Conservation (phyloP, 2,888 invertebrate species). For the Halictus ligatus region DNA sequence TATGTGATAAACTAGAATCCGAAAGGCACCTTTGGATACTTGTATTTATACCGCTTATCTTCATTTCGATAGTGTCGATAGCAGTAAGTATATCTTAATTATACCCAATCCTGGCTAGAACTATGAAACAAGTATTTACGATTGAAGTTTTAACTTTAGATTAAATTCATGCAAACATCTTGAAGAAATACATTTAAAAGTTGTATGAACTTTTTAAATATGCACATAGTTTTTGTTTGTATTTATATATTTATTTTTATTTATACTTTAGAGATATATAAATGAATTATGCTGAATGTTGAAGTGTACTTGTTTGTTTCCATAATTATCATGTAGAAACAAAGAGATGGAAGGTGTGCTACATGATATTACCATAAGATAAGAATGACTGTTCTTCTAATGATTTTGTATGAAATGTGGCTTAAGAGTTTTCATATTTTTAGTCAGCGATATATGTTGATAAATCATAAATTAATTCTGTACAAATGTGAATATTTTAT, state of each 20-base stretch:
- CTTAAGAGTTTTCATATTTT: neutral
- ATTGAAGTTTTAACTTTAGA: neutral
- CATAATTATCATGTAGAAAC: neutral
- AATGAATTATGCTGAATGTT: neutral
- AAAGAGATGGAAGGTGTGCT: neutral
- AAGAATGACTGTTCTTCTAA: neutral
- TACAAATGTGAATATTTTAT: slow-evolving; percentile 14
- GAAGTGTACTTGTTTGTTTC: neutral
- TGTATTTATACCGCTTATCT: slow-evolving; percentile 97
- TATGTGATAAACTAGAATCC: slow-evolving; percentile 97
- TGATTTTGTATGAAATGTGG: neutral
- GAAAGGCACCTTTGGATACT: slow-evolving; percentile 94
- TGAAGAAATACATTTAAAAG: no score
- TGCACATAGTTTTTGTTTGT: neutral
- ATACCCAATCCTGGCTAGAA: neutral
- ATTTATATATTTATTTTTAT: neutral
- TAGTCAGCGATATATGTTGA: neutral
- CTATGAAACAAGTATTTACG: neutral
- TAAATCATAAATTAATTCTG: slow-evolving; percentile 1
- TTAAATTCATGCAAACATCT: neutral
- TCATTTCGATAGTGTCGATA: slow-evolving; percentile 98
- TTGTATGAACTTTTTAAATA: no score
- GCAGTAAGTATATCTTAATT: slow-evolving; percentile 89
- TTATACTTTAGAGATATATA: neutral
- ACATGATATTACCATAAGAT: neutral